These are phyloP conservation scores for Tolmerus cingulatus DNA, from an alignment of 2,888 invertebrate genomes.

Conservation along the genomic window DNA sequence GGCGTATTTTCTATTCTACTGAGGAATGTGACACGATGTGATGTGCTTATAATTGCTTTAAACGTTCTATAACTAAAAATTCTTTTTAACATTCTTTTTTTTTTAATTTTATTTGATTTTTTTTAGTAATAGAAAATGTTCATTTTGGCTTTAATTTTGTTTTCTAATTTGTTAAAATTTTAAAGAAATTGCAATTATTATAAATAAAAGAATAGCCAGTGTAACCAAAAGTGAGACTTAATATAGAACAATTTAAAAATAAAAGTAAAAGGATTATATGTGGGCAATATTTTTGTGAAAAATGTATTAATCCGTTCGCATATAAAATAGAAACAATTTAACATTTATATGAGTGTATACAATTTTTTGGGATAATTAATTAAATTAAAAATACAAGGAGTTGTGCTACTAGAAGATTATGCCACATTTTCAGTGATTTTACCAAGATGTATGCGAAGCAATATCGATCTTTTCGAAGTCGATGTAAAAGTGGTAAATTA, in stretches of 20 bases:
- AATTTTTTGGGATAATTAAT: background rate
- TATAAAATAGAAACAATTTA: background rate
- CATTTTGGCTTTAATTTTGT: background rate
- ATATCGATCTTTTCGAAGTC: background rate
- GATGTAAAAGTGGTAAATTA: background rate
- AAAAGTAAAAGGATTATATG: background rate
- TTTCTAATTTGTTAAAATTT: background rate
- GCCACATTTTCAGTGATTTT: background rate
- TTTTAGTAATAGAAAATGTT: background rate
- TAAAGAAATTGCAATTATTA: background rate
- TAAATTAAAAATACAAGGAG: background rate
- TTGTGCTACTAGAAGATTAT: background rate
- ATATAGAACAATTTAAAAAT: background rate
- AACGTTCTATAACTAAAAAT: background rate
- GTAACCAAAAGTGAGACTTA: background rate
- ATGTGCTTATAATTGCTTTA: constrained; percentile 28
- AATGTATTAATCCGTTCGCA: constrained; percentile 14
- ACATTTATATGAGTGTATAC: constrained; percentile 2
- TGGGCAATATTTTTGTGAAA: constrained; percentile 22
- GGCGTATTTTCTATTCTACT: background rate
- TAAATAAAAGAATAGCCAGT: background rate
- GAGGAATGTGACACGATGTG: constrained; percentile 4
- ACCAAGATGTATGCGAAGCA: background rate
- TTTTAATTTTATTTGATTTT: background rate
- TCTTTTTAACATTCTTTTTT: background rate